These are phyloP conservation scores for Bombus superbus DNA, from an alignment of 1,140 invertebrate genomes.

Conservation along the genomic window DNA sequence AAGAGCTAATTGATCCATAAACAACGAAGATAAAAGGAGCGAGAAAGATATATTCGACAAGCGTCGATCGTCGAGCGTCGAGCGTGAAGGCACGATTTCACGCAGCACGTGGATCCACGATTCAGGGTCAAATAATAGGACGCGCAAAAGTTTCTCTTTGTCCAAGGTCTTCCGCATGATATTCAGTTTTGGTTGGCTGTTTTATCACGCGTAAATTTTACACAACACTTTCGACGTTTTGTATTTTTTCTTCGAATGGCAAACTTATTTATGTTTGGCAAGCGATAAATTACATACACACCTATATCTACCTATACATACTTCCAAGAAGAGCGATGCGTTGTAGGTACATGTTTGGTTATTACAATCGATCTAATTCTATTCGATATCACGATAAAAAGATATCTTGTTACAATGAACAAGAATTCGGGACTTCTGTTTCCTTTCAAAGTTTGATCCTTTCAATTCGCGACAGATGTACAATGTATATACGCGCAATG, in stretches of 20 bases:
- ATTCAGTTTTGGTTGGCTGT: neutral
- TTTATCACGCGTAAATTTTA: neutral
- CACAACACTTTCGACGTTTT: neutral
- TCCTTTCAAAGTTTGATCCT: too few relatives aligned
- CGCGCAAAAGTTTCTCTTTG: conserved; percentile 39
- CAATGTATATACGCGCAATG: too few relatives aligned
- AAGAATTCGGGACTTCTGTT: too few relatives aligned
- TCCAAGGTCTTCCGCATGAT: conserved; percentile 13
- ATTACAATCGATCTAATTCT: too few relatives aligned
- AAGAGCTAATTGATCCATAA: neutral
- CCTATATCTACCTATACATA: neutral
- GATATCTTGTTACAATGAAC: too few relatives aligned
- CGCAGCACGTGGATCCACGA: conserved; percentile 23
- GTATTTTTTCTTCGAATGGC: neutral
- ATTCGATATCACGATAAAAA: too few relatives aligned
- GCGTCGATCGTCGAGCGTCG: neutral
- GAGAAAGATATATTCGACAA: neutral
- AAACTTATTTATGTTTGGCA: neutral
- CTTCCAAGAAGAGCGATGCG: too few relatives aligned
- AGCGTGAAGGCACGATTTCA: neutral
- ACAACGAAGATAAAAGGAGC: neutral
- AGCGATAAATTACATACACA: neutral
- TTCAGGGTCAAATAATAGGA: conserved; percentile 21
- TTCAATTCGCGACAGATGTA: too few relatives aligned
- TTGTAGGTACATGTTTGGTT: too few relatives aligned